phyloP scores from a whole-genome alignment of 2,797 vertebrate genomes.

The Spea hammondii region DNA sequence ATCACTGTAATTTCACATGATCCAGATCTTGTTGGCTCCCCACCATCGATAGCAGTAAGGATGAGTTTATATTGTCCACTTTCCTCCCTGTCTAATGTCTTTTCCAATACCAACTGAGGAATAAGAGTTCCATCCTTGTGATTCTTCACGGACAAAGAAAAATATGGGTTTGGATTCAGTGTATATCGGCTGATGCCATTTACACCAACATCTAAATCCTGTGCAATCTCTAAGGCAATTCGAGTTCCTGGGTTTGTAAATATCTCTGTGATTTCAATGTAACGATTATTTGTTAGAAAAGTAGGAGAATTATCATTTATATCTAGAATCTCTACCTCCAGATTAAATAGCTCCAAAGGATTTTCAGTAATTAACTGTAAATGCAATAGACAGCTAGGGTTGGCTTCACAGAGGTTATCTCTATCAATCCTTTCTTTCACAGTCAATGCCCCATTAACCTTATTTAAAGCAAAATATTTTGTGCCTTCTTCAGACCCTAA shows the following conservation, averaged over 20 bases:
- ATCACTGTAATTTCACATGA: slow-evolving; percentile 72
- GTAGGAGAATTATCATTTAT: slow-evolving; percentile 57
- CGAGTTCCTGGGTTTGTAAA: slow-evolving; percentile 52
- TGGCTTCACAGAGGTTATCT: slow-evolving; percentile 61
- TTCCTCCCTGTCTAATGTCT: slow-evolving; percentile 24
- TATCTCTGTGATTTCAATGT: slow-evolving; percentile 60
- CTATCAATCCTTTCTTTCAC: slow-evolving; percentile 50
- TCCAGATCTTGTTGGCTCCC: slow-evolving; percentile 75
- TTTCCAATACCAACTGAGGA: slow-evolving; percentile 27
- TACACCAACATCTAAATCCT: slow-evolving; percentile 58
- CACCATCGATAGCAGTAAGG: slow-evolving; percentile 77
- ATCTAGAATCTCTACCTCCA: slow-evolving; percentile 57
- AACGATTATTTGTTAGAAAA: slow-evolving; percentile 55
- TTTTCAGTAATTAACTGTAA: slow-evolving; percentile 68
- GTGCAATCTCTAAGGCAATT: slow-evolving; percentile 62
- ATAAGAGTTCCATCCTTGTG: slow-evolving; percentile 19
- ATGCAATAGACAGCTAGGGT: slow-evolving; percentile 59
- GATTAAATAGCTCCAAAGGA: slow-evolving; percentile 64
- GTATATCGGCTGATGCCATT: slow-evolving; percentile 62
- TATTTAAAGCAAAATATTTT: slow-evolving; percentile 83
- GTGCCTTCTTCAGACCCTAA: slow-evolving; percentile 76
- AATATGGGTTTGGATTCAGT: slow-evolving; percentile 59
- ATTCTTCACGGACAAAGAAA: slow-evolving; percentile 64
- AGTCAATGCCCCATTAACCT: slow-evolving; percentile 66
- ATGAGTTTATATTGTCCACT: slow-evolving; percentile 67